A percentile compares a stretch with the other conserved stretches of the same genome.
Conservation (phyloP, 1,140 invertebrate species). For the Condylostylus longicornis region DNA sequence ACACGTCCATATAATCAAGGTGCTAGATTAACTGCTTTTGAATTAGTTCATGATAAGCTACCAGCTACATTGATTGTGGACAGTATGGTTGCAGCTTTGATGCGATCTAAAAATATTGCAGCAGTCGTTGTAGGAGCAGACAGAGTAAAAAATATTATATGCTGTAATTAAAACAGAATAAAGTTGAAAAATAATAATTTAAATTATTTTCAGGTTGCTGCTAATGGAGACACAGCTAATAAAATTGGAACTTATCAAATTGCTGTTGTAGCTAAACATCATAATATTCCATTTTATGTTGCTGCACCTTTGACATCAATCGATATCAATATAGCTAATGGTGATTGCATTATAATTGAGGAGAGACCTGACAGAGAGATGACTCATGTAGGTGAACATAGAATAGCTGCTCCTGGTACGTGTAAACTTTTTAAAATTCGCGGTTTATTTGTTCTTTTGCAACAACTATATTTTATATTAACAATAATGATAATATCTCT, state of each 20-base stretch:
- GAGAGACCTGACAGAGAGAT: slow-evolving; percentile 81
- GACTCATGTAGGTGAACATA: slow-evolving; percentile 66
- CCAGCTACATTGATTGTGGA: slow-evolving; percentile 89
- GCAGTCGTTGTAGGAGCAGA: slow-evolving; percentile 82
- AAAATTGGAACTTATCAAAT: slow-evolving; percentile 99
- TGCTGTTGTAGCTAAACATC: slow-evolving; percentile 80
- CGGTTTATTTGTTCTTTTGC: slow-evolving; percentile 2
- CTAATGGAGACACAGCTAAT: slow-evolving; percentile 97
- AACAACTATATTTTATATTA: slow-evolving; percentile 8
- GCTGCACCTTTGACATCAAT: slow-evolving; percentile 88
- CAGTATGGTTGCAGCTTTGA: slow-evolving; percentile 81
- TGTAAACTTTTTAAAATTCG: slow-evolving; percentile 6
- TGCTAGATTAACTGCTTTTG: slow-evolving; percentile 86
- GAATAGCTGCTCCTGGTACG: slow-evolving; percentile 69
- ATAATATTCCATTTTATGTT: slow-evolving; percentile 88
- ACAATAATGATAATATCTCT: neutral
- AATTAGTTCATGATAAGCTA: slow-evolving; percentile 85
- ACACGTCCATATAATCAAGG: slow-evolving; percentile 98
- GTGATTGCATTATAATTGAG: slow-evolving; percentile 84
- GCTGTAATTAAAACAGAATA: slow-evolving; percentile 4
- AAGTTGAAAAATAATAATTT: neutral
- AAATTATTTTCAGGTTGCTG: slow-evolving; percentile 45
- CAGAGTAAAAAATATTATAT: slow-evolving; percentile 51
- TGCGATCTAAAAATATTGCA: slow-evolving; percentile 62
- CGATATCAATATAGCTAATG: slow-evolving; percentile 63